Evolutionary conservation across 2,113 vertebrate species (phyloP).

Genomic region (Cariama cristata): DNA sequence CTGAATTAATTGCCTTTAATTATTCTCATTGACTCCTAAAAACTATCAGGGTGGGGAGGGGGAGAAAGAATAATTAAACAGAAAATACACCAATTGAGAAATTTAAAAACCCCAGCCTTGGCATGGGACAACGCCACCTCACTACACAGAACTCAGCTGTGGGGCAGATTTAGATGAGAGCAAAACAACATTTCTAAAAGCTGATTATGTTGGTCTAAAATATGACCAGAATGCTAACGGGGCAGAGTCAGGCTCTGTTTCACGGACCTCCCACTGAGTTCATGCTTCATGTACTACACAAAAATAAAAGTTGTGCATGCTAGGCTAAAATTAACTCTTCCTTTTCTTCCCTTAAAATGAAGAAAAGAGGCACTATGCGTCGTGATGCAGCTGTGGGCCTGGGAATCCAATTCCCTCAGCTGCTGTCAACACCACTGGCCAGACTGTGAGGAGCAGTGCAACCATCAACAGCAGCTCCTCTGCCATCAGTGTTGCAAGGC

Average conservation of each 20-base stretch:
- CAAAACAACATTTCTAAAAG: conserved; percentile 1
- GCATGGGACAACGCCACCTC: background rate
- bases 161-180: conserved; percentile 3
- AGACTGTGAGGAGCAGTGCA: background rate
- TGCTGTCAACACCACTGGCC: background rate
- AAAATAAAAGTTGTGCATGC: background rate
- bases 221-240: conserved; percentile 32
- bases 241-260: background rate
- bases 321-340: conserved; percentile 24
- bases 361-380: background rate
- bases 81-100: background rate
- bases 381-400: background rate
- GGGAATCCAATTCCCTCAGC: background rate
- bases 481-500: background rate
- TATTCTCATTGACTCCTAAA: background rate
- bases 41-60: rapidly evolving
- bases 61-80: background rate
- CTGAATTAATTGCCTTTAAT: background rate
- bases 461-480: background rate
- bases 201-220: conserved; percentile 11
- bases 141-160: background rate
- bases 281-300: background rate
- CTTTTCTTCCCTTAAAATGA: background rate
- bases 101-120: background rate
- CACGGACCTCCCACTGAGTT: conserved; percentile 10